These are phyloP conservation scores for Botia kubotai DNA, from an alignment of 2,797 vertebrate genomes.

Conservation along the genomic window DNA sequence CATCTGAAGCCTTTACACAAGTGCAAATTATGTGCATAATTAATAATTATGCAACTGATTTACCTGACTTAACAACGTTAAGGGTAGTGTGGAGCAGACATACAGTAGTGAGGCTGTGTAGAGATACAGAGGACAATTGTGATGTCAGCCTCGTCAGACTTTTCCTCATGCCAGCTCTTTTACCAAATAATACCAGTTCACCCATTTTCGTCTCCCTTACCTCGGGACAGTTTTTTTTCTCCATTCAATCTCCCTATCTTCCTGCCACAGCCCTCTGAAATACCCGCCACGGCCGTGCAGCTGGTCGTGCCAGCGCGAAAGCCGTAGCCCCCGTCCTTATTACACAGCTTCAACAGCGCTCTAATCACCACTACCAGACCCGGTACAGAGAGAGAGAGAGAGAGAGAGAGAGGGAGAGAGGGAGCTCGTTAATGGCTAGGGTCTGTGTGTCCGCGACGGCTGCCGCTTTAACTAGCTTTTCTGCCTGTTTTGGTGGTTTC, in stretches of 20 bases:
- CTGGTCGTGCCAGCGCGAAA: constrained; percentile 69
- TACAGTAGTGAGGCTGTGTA: background rate
- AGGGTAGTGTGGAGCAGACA: background rate
- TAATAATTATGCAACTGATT: background rate
- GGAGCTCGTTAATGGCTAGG: constrained; percentile 65
- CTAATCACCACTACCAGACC: constrained; percentile 82
- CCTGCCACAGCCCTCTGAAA: constrained; percentile 76
- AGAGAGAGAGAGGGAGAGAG: constrained; percentile 30
- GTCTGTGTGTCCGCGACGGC: constrained; percentile 70
- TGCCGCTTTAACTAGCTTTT: constrained; percentile 67
- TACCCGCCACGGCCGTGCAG: constrained; percentile 68
- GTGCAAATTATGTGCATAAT: too few relatives aligned
- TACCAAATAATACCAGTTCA: constrained; percentile 73
- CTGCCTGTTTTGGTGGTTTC: constrained; percentile 68
- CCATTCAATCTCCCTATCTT: constrained; percentile 78
- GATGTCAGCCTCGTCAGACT: background rate
- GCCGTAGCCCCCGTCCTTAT: constrained; percentile 78
- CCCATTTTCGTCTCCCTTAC: constrained; percentile 66
- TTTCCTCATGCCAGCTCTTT: constrained; percentile 59
- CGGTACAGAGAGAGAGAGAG: constrained; percentile 48
- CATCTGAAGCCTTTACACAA: background rate
- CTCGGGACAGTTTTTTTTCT: constrained; percentile 56
- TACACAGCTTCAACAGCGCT: constrained; percentile 74
- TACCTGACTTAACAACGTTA: background rate
- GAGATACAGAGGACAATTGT: background rate